Base-by-base conservation (phyloP, 2,888 invertebrate species). In the Gerosis bhagava region DNA sequence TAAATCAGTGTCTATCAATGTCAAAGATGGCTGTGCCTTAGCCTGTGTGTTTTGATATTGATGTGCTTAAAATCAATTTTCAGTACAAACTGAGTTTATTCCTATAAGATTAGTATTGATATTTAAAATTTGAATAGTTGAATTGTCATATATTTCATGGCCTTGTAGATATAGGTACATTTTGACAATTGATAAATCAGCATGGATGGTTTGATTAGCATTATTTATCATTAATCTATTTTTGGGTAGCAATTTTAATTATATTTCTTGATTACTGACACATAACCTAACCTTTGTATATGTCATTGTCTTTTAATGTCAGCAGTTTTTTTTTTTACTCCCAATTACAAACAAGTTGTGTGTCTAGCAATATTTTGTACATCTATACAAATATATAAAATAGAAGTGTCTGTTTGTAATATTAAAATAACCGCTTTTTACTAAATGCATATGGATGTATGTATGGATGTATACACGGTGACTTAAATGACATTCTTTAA, bases 11-110 rank as follows among this genome's bases (percentile, higher is more conserved):
- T 62, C 61, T 59, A 32, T 68, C 66, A 70, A 63, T 77, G 73
- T 77, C 70, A 80, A 84, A 83, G 77, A 83, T 83, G 83, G 83
- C 83, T 81, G 83, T 71, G 69, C 17, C 13, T 34, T 6, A 40
- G 28, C 39, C 34, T 26, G 34, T 25, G 31, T 34, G 21, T 29
- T 12, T 16, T 47, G 16, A 39, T 47, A 25, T 36, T 40, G 10
- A 36, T 36, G 29, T 22, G 12, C 31, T 10, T 32, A 8, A 11
- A 28, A 32, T 31, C 17, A 45, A 51, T 51, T 43, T 39, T 16
- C 28, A 44, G 21, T 40, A 24, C 41, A 15, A 31, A 41, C 1
- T 29, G 4, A 26, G 26, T 32, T 35, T 39, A 8, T 50, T 70
- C 62, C 56, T 53, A 63, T 46, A 59, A 61, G 53, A 67, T 58